These are phyloP conservation scores for Galeopsomyia nigrocyanea DNA, from an alignment of 2,888 invertebrate genomes.

Conservation along the genomic window DNA sequence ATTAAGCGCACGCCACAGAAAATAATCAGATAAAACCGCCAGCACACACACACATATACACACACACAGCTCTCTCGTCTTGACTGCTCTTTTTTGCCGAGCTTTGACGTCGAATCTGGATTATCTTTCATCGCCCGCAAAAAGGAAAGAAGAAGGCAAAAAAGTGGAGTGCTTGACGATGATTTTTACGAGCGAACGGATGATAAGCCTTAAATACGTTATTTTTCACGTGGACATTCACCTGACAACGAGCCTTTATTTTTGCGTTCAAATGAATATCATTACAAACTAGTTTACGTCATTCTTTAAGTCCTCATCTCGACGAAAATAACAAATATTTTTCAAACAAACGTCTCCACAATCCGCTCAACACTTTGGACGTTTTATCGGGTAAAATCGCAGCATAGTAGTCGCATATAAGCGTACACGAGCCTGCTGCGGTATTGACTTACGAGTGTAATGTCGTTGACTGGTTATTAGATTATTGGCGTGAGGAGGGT, in stretches of 20 bases:
- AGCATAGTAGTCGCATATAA: too few relatives aligned
- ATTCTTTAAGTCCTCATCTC: too few relatives aligned
- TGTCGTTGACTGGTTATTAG: constrained; percentile 68
- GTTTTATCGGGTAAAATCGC: too few relatives aligned
- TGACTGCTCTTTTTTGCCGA: neutral
- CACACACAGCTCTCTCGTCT: neutral
- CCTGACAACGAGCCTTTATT: too few relatives aligned
- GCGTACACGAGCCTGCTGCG: constrained; percentile 24
- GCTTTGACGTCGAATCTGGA: constrained; percentile 17
- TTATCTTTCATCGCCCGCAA: constrained; percentile 8
- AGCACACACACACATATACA: too few relatives aligned
- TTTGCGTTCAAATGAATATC: too few relatives aligned
- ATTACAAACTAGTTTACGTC: too few relatives aligned
- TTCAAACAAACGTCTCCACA: neutral
- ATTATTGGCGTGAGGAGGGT: constrained; percentile 62
- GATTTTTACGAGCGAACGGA: constrained; percentile 24
- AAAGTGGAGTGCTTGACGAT: neutral
- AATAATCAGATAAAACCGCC: constrained; percentile 26
- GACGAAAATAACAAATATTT: too few relatives aligned
- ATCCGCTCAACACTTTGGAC: constrained; percentile 43
- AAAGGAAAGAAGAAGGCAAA: neutral
- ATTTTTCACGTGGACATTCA: too few relatives aligned
- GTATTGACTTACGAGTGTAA: constrained; percentile 63
- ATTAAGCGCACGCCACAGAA: constrained; percentile 20
- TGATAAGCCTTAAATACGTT: too few relatives aligned